A percentile compares a stretch with the other conserved stretches of the same genome.
Conservation (phyloP, 2,797 vertebrate genomes). For the Threskiornis aethiopicus region DNA sequence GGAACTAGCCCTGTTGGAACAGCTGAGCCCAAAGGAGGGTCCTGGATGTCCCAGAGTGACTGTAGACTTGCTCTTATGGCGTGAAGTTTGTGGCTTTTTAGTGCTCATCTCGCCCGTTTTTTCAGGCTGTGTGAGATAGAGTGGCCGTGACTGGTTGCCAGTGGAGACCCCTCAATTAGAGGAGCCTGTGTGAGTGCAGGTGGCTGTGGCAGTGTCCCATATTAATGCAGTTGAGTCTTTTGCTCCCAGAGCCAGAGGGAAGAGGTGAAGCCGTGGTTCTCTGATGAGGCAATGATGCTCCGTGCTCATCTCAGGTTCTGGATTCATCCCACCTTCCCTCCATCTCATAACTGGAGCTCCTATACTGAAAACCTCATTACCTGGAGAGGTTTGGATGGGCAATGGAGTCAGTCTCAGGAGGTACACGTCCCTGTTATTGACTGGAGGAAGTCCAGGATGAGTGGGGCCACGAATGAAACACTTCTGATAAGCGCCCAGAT, state of each 20-base stretch:
- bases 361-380: neutral
- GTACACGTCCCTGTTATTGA: neutral
- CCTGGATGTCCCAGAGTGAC: neutral
- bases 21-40: neutral
- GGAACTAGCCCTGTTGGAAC: neutral
- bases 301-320: neutral
- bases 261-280: neutral
- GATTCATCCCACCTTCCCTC: neutral
- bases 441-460: neutral
- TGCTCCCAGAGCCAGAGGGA: neutral
- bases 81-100: neutral
- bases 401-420: neutral
- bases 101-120: neutral
- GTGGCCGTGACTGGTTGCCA: accelerated
- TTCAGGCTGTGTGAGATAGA: neutral
- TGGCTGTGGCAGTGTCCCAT: neutral
- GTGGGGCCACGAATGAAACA: neutral
- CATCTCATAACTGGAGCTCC: neutral
- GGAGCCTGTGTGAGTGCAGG: neutral
- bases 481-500: neutral
- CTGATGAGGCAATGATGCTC: neutral
- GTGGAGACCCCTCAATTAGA: neutral
- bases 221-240: neutral
- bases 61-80: neutral
- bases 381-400: neutral